Base-by-base conservation (phyloP, 2,888 invertebrate genomes). In the Diabrotica balteata region DNA sequence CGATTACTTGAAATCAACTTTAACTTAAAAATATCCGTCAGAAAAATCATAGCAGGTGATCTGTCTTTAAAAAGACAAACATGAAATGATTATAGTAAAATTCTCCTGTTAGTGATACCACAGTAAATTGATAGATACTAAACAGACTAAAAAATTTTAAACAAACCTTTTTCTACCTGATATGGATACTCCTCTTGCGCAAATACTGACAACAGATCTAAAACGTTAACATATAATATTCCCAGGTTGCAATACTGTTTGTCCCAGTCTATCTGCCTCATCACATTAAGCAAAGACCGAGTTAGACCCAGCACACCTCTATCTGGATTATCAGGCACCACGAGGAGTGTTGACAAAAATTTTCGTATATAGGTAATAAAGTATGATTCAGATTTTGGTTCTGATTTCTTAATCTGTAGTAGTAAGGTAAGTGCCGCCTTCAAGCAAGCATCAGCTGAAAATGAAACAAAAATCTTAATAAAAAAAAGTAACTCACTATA, bases 301-400 rank as follows among this genome's bases (percentile, higher is more conserved):
- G 93, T 86, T 69, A 96, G 87, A 84, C 93, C 95, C 9, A 96
- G 86, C 66, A 94, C 93, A 53, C 93, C 94, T 77, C 93, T 91
- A 76, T 96, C 95, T 7, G 96, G 94, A 79, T 93, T 95, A 80
- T 97, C 96, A 10, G 96, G 96, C 52, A 95, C 91, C 67, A 95
- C 87, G 22, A 97, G 85, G 53, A 97, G 86, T 0, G 93, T 92
- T 0, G 96, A 94, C 61, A 92, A 85, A 81, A 96, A 92, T 80
- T 94, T 92, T 75, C 90, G 90, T 11, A 93, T 80, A 77, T 92
- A 91, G 0, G 90, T 88, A 8, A 89, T 85, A 42, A 94, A 85
- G 84, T 90, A 92, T 9, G 87, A 85, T 78, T 95, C 93, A 0
- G 93, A 90, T 66, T 90, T 89, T 74, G 90, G 90, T 51, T 88